Percentiles rank a stretch among this genome's conserved stretches.
Conservation (phyloP, 2,113 vertebrate species). For the Choloepus hoffmanni region DNA sequence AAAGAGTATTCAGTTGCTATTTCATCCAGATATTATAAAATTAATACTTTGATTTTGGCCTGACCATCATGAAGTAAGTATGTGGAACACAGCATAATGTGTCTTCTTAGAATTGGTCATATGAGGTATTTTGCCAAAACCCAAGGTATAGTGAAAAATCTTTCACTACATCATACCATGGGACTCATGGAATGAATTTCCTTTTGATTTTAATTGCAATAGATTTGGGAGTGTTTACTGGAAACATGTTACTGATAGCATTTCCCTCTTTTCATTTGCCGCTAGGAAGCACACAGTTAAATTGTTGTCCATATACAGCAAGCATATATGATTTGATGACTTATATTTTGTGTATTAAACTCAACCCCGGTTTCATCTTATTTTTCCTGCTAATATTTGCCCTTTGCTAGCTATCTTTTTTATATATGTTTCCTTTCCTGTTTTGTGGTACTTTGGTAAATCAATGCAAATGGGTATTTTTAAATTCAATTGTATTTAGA, state of each 20-base stretch:
- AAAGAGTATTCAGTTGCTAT: background rate
- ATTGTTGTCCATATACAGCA: background rate
- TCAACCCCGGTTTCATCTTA: background rate
- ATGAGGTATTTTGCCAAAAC: background rate
- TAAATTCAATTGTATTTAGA: too few species aligned
- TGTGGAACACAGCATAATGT: background rate
- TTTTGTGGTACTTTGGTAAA: background rate
- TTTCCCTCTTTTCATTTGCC: background rate
- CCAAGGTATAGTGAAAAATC: background rate
- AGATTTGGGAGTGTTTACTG: background rate
- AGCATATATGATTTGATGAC: background rate
- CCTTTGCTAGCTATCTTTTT: background rate
- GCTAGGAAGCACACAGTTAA: background rate
- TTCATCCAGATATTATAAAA: background rate
- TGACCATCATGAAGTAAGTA: background rate
- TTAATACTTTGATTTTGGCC: background rate
- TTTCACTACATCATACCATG: background rate
- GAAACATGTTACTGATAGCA: background rate
- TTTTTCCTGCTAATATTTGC: background rate
- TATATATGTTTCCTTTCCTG: background rate
- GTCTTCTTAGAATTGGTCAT: background rate
- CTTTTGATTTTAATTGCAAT: background rate
- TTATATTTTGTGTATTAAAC: background rate
- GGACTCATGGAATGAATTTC: background rate
- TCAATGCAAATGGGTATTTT: background rate